phyloP scores from a whole-genome alignment of 2,113 vertebrate genomes.

The Neodon shergylaensis region DNA sequence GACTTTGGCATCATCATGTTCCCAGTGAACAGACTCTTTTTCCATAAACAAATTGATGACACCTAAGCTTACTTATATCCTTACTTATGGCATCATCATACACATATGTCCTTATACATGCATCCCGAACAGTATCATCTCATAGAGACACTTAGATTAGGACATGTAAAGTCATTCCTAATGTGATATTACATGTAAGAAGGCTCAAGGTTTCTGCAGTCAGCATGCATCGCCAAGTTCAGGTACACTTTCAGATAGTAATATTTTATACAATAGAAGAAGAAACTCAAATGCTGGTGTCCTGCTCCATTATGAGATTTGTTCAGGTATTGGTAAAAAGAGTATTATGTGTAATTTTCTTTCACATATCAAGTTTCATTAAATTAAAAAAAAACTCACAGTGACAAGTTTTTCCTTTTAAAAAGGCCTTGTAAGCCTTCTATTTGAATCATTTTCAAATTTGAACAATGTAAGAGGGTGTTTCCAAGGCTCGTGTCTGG shows the following conservation, averaged over 20 bases:
- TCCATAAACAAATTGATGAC: not conserved
- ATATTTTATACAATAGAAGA: not conserved
- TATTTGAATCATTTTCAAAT: not conserved
- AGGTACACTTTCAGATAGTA: not conserved
- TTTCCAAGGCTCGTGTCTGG: not conserved
- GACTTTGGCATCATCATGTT: not conserved
- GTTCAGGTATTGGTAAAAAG: not conserved
- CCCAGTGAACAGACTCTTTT: not conserved
- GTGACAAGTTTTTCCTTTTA: not conserved
- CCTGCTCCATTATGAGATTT: not conserved
- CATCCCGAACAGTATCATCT: not conserved
- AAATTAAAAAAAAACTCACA: not conserved
- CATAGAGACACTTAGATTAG: not conserved
- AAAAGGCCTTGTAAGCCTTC: not conserved
- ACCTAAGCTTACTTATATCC: not conserved
- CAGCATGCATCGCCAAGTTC: not conserved
- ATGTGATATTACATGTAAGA: not conserved
- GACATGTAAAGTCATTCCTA: not conserved
- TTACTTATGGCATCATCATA: not conserved
- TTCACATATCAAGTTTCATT: not conserved
- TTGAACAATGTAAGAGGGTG: not conserved
- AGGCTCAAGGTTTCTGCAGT: not conserved
- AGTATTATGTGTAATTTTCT: not conserved
- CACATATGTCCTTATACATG: not conserved
- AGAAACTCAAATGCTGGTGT: not conserved